Base-by-base conservation (phyloP, 2,888 invertebrate genomes). In the Stenichneumon culpator region DNA sequence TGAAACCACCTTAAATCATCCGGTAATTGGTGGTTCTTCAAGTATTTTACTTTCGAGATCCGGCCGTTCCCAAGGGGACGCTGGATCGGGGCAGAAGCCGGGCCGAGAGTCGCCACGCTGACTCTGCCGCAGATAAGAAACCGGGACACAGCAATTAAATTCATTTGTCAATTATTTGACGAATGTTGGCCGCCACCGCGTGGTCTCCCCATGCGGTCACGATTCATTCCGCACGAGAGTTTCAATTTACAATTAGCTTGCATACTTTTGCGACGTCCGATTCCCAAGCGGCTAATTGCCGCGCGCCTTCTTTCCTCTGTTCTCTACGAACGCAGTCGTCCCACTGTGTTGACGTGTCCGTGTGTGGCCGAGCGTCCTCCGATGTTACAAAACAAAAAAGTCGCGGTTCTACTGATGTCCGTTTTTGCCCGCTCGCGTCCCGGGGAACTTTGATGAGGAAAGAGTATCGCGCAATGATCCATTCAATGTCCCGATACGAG, bases 141-240 rank as follows among this genome's bases (percentile, higher is more conserved):
- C 84, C 75, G 82, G 88, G 86, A 87, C 89, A 86, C 54, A 68
- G 89, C 91, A 91, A 93, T 93, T 92, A 92, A 92, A 93, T 91
- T 91, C 90, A 92, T 92, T 92, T 92, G 92, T 90, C 91, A 91
- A 90, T 90, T 90, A 91, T 91, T 91, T 91, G 90, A 90, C 89
- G 91, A 91, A 91, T 90, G 91, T 79, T 67, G 85, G 75, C 84
- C 82, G 69, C 57, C 84, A 73, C 86, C 86, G 63, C 50, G 32
- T 65, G 44, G 19, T 60, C 65, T 16, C 22, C 72, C 80, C 67
- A 80, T 72, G 79, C 69, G 79, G 65, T 81, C 68, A 60, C 47
- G 82, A 78, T 72, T 84, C 82, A 82, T 78, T 77, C 81, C 63
- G 19, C 63, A 28, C 28, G 65, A 57, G 79, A 87, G 85, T 87